Percentiles rank a stretch among this genome's conserved stretches.
Conservation (phyloP, 2,888 invertebrate genomes). For the Zaprionus lineosus region DNA sequence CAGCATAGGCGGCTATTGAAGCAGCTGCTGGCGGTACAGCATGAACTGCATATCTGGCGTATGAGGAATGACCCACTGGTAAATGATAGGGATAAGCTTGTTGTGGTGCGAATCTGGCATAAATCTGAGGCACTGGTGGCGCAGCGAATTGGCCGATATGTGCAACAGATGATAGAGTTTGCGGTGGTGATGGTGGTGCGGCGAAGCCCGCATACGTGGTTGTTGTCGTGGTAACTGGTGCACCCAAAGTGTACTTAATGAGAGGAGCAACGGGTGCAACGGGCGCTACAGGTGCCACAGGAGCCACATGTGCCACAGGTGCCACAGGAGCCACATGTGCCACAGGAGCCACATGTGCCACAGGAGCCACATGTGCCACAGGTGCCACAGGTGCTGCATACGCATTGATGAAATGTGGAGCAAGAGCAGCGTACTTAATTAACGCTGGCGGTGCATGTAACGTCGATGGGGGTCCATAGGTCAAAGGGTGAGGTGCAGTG, state of each 20-base stretch:
- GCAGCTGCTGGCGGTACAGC: constrained; percentile 41
- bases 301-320: constrained; percentile 16
- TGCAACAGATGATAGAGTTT: no score
- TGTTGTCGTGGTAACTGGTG: constrained; percentile 64
- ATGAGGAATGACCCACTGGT: constrained; percentile 9
- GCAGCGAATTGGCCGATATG: constrained; percentile 15
- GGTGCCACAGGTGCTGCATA: constrained; percentile 22
- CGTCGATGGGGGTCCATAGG: constrained; percentile 18
- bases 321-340: constrained; percentile 2
- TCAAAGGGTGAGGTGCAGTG: constrained; percentile 24
- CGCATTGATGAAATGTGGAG: constrained; percentile 15
- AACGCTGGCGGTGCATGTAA: constrained; percentile 18
- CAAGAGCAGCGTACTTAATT: constrained; percentile 36
- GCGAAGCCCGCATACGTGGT: constrained; percentile 65
- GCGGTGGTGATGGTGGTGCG: constrained; percentile 17
- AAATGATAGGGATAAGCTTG: constrained; percentile 14
- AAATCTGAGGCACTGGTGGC: constrained; percentile 15
- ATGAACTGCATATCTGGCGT: constrained; percentile 20
- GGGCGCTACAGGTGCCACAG: neutral
- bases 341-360: constrained; percentile 25
- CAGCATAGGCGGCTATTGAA: constrained; percentile 31
- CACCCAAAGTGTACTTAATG: constrained; percentile 56
- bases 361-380: neutral
- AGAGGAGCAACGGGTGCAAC: constrained; percentile 27
- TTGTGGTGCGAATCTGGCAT: constrained; percentile 3